Conservation (phyloP, 2,888 invertebrate species). For the Aphidoletes aphidimyza region DNA sequence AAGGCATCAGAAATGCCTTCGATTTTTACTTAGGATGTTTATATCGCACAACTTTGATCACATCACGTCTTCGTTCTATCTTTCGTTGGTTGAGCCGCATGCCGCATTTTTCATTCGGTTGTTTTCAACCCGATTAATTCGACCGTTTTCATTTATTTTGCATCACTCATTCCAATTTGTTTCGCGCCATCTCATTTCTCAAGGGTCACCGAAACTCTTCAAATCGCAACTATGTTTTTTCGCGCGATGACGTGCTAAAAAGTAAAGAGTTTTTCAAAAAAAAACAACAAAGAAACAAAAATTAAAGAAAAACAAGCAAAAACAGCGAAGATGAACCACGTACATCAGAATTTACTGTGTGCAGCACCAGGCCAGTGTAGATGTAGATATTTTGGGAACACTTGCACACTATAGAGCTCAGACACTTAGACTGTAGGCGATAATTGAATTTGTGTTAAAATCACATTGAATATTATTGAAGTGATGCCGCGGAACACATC, state of each 20-base stretch:
- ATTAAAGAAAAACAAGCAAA: too few relatives aligned
- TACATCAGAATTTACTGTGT: too few relatives aligned
- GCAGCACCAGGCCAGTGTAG: conserved; percentile 18
- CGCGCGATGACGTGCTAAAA: conserved; percentile 20
- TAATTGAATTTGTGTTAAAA: conserved; percentile 46
- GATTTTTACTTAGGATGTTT: too few relatives aligned
- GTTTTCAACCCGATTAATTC: not conserved
- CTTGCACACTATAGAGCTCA: conserved; percentile 14
- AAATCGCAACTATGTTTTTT: conserved; percentile 44
- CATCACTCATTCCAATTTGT: not conserved
- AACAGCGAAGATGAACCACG: too few relatives aligned
- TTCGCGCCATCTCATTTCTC: not conserved
- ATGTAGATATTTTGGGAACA: conserved; percentile 47
- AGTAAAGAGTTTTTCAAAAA: too few relatives aligned
- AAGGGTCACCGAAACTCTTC: conserved; percentile 6
- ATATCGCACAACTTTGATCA: too few relatives aligned
- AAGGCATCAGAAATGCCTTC: too few relatives aligned
- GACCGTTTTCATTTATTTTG: not conserved
- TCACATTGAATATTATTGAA: conserved; percentile 39
- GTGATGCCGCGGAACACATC: conserved; percentile 45
- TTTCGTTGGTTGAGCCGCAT: too few relatives aligned
- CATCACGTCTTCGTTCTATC: not conserved
- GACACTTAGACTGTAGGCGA: conserved; percentile 39
- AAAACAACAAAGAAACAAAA: too few relatives aligned
- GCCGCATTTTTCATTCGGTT: not conserved